phyloP scores from a whole-genome alignment of 2,797 vertebrate genomes.

The Hybognathus amarus region DNA sequence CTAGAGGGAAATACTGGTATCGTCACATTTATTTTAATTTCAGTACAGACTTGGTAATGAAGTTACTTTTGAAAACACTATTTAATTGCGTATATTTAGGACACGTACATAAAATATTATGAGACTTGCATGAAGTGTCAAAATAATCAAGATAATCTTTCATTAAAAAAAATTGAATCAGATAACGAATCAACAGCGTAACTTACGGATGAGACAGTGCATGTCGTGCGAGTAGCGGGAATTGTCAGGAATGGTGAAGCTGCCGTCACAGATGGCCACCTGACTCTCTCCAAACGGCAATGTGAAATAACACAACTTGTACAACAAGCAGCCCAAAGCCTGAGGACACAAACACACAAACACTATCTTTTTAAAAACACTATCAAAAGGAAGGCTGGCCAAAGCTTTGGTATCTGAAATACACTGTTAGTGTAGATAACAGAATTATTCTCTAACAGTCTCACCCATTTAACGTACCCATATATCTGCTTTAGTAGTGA shows the following conservation, averaged over 20 bases:
- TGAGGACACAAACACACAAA: constrained; percentile 63
- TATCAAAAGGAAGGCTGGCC: neutral
- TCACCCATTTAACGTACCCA: constrained; percentile 83
- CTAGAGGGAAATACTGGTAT: no score
- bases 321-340: constrained; percentile 97
- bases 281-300: constrained; percentile 98
- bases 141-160: neutral
- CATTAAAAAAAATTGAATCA: neutral
- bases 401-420: neutral
- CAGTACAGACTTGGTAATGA: no score
- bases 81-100: neutral
- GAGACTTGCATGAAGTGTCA: neutral
- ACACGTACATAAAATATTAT: neutral
- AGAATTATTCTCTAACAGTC: neutral
- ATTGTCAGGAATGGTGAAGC: constrained; percentile 96
- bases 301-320: constrained; percentile 97
- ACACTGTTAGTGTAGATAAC: neutral
- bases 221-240: constrained; percentile 95
- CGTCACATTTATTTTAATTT: no score
- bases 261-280: constrained; percentile 98
- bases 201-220: constrained; percentile 99
- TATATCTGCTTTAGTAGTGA: constrained; percentile 96
- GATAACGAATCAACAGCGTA: neutral
- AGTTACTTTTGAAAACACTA: no score
- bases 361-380: neutral